Base-by-base conservation (phyloP, 2,888 invertebrate species). In the Agrochola lota region DNA sequence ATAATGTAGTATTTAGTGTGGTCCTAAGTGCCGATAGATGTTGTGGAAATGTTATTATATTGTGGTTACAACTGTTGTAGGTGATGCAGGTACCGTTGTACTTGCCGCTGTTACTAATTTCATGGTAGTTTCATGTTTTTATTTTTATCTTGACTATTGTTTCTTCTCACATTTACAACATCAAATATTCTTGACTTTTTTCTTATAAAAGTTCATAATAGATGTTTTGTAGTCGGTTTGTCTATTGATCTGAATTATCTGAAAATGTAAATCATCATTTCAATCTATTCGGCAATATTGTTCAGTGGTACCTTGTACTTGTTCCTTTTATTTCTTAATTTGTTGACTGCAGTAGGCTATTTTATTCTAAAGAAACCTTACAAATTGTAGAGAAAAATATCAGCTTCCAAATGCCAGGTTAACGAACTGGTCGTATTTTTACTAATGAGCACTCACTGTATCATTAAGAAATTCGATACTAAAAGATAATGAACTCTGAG, bases 401-500 rank as follows among this genome's bases (percentile, higher is more conserved):
- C 20, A 12, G 2, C 23, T 64, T 68, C n/a, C 30, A 23, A 73
- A 52, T 46, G 3, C 15, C 5, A 60, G 66, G 46, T 60, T 15
- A 52, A 60, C 2, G 15, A n/a, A 66, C 35, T 81, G 55, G 26
- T 0, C 15, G 9, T 40, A 69, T 15, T 23, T 23, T 43, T 59
- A 43, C 82, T 75, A 81, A 71, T 75, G 63, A 68, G 23, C 46
- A 52, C 68, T 55, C 57, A n/a, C 11, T 40, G 76, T 64, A 68
- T 63, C 72, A 67, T 76, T 76, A 63, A 63, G 81, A 64, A 68
- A 79, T 52, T 49, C 26, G 57, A 79, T 72, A 63, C 63, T 8
- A 11, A 43, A 15, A 30, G 17, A 26, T 72, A 80, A 72, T 52
- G 67, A 80, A 72, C 30, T 3, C 15, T n/a, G 20, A 30, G 55